These are phyloP conservation scores for Zophobas atratus DNA, from an alignment of 1,140 invertebrate genomes.

Conservation along the genomic window DNA sequence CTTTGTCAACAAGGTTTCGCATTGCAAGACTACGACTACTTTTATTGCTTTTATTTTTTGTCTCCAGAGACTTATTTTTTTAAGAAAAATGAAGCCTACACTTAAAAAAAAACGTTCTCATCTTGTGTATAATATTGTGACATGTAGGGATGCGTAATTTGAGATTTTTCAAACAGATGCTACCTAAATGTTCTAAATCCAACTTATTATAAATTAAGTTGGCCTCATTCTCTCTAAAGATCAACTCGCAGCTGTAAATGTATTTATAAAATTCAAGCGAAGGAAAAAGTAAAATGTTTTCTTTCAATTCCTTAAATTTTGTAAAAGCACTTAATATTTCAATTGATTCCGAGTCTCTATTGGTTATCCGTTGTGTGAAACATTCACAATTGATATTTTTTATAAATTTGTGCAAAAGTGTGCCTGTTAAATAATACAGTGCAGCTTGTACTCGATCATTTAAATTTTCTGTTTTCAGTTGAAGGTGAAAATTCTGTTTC, in stretches of 20 bases:
- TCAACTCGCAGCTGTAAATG: constrained; percentile 5
- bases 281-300: constrained; percentile 2
- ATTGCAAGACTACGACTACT: no score
- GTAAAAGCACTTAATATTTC: constrained; percentile 19
- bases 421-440: constrained; percentile 12
- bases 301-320: constrained; percentile 16
- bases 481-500: constrained; percentile 12
- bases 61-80: no score
- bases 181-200: no score
- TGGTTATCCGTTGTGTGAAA: background rate
- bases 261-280: constrained; percentile 14
- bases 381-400: constrained; percentile 15
- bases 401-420: constrained; percentile 13
- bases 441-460: background rate
- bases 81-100: no score
- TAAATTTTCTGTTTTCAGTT: constrained; percentile 1
- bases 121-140: no score
- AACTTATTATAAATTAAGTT: no score
- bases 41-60: no score
- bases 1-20: no score
- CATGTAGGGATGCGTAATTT: no score
- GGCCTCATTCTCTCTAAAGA: background rate
- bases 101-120: no score
- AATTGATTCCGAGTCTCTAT: background rate
- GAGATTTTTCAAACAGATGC: no score